Evolutionary conservation across 2,888 invertebrate species (phyloP), one percentile per base, ranked within the genome.

Genomic region (Ptychoptera albimana): DNA sequence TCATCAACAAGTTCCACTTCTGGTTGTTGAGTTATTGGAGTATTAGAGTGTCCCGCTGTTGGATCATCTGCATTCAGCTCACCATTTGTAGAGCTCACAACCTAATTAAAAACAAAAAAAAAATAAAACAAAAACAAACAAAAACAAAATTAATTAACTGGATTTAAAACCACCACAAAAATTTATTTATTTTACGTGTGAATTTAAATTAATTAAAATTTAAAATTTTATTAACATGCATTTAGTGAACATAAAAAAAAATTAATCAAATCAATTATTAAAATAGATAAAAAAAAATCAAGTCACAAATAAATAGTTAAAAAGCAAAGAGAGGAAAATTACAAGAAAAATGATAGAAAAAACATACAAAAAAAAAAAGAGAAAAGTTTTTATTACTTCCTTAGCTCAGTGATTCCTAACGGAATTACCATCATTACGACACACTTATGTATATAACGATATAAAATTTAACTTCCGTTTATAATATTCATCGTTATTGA

Each of bases 31-130:
- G 93, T 89, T 66, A 94, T 94, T 53, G 94, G 94, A 58, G 93
- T 92, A 71, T 93, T 93, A 67, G 93, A 93, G 72, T 93, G 92
- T 50, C 92, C 93, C 50, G 91, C 93, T 45, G 89, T 91, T 29
- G 92, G 92, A 71, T 94, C 94, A 67, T 94, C 94, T 52, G 85
- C 82, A 53, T 87, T 89, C 58, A 93, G 70, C 72, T 92, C 92
- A 56, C 93, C 94, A 70, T 94, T 94, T 53, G 93, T 93, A 52
- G 94, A 94, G 69, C 91, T 92, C 61, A 96, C 92, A 74, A 96
- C 94, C 88, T 91, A 72, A 16, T 60, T 14, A 36, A 42, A 39
- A 32, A 23, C n/a, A 46, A 47, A 31, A 46, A 15, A 36, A 38
- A 37, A 8, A 36, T 29, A 38, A 32, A 2, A 12, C 29, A n/a